These are phyloP conservation scores for Toxotes lorentzi DNA, from an alignment of 2,797 vertebrate species.

Conservation along the genomic window DNA sequence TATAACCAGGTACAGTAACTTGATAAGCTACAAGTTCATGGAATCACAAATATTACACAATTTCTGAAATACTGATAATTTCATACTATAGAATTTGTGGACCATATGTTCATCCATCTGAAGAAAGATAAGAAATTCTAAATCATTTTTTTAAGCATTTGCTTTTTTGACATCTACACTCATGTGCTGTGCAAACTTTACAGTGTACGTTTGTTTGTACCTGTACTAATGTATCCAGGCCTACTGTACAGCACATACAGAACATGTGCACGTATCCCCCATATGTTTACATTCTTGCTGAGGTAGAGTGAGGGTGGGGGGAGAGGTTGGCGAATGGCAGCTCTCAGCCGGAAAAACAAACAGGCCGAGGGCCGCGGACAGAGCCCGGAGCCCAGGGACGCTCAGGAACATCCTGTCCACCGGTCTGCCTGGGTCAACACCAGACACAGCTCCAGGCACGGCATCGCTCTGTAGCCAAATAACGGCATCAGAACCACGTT, in stretches of 20 bases:
- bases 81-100: not conserved
- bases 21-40: not conserved
- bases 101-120: constrained; percentile 2
- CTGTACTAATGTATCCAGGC: constrained; percentile 5
- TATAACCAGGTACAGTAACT: not conserved
- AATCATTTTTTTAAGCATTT: not conserved
- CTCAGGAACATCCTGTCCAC: constrained; percentile 78
- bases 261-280: constrained; percentile 19
- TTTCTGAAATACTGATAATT: not conserved
- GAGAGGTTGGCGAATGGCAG: constrained; percentile 20
- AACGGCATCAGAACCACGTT: constrained; percentile 49
- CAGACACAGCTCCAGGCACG: constrained; percentile 47
- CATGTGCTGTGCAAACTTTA: not conserved
- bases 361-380: constrained; percentile 45
- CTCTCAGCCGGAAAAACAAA: constrained; percentile 84
- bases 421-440: constrained; percentile 77
- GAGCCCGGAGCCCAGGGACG: constrained; percentile 30
- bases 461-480: constrained; percentile 56
- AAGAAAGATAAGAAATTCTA: not conserved
- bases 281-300: constrained; percentile 78
- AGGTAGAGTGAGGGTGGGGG: constrained; percentile 55
- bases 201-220: constrained; percentile 15
- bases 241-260: constrained; percentile 14
- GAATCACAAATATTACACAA: not conserved
- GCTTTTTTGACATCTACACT: not conserved